Evolutionary conservation across 2,888 invertebrate species (phyloP).

Genomic region (Brachyptera putata): DNA sequence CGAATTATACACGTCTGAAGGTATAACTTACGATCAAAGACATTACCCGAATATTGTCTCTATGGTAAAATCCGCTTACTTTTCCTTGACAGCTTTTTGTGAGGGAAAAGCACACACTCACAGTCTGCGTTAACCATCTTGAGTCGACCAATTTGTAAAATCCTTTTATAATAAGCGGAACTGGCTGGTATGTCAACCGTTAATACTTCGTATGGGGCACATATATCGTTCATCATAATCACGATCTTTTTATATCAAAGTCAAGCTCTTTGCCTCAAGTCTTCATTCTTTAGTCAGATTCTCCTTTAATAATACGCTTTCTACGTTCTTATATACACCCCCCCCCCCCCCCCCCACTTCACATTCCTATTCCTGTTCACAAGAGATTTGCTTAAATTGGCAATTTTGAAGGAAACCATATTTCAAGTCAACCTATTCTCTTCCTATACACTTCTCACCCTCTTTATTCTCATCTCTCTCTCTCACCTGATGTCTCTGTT

Average conservation of each 20-base stretch:
- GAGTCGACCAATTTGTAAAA: constrained; percentile 26
- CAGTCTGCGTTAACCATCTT: too few relatives aligned
- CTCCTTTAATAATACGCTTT: constrained; percentile 19
- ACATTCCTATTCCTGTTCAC: constrained; percentile 29
- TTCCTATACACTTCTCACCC: constrained; percentile 11
- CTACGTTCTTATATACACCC: too few relatives aligned
- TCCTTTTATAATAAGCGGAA: constrained; percentile 28
- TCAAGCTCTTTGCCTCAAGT: constrained; percentile 5
- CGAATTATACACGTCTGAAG: too few relatives aligned
- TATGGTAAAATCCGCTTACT: too few relatives aligned
- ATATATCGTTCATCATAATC: constrained; percentile 27
- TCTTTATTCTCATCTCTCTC: not conserved
- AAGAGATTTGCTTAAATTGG: constrained; percentile 33
- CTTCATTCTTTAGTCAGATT: constrained; percentile 9
- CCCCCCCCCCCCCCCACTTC: constrained; percentile 19
- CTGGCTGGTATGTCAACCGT: not conserved
- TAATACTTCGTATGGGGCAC: not conserved
- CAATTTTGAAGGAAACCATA: constrained; percentile 34
- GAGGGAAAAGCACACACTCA: too few relatives aligned
- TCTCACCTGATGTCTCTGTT: constrained; percentile 14
- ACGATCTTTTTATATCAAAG: constrained; percentile 16
- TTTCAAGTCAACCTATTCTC: constrained; percentile 24
- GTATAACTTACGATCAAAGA: too few relatives aligned
- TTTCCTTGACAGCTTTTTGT: too few relatives aligned
- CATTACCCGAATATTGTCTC: too few relatives aligned